Evolutionary conservation across 2,888 invertebrate species (phyloP).

Genomic region (Tridacna crocea): DNA sequence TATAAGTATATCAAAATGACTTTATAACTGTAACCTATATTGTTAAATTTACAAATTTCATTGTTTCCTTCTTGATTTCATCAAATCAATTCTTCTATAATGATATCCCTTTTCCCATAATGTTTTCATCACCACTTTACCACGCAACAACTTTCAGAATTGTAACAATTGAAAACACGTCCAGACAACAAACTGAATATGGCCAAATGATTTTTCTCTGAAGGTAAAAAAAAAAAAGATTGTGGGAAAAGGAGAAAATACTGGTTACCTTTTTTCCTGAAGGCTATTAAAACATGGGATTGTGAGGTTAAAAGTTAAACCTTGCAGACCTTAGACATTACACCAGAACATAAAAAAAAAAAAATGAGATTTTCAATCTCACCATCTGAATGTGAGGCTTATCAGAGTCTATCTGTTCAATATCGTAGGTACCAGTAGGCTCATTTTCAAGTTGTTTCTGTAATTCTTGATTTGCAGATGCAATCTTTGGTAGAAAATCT

Average conservation of each 20-base stretch:
- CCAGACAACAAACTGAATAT: no score
- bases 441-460: conserved; percentile 21
- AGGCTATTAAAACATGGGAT: no score
- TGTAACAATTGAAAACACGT: no score
- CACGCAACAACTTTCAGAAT: no score
- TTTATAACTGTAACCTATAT: no score
- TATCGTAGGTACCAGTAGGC: conserved; percentile 3
- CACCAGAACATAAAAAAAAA: no score
- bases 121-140: no score
- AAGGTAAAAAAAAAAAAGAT: not conserved
- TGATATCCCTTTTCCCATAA: not conserved
- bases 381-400: conserved; percentile 16
- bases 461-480: conserved; percentile 24
- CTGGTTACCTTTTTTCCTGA: no score
- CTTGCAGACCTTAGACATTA: no score
- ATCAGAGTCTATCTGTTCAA: conserved; percentile 9
- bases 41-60: not conserved
- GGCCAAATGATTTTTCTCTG: no score
- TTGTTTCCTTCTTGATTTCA: not conserved
- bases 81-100: not conserved
- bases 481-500: conserved; percentile 23
- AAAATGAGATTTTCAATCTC: not conserved
- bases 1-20: no score
- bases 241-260: not conserved
- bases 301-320: no score